Base-by-base conservation (phyloP, 1,140 invertebrate species). In the Bombus pascuorum region DNA sequence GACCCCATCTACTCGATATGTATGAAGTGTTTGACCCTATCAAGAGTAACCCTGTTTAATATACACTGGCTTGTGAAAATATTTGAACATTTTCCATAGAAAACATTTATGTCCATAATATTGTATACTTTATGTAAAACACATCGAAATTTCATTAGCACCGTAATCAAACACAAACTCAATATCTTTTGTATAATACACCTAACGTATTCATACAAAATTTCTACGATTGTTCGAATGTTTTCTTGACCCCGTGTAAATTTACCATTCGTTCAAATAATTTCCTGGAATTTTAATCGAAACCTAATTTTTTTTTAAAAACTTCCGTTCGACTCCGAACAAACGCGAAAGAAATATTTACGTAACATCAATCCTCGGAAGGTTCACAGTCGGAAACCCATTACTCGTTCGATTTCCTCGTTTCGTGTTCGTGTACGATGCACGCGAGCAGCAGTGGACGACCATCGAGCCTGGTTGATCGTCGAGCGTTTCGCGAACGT, bases 331-430 rank as follows among this genome's bases (percentile, higher is more conserved):
- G 18, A 53, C 47, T 6, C 18, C 47, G 47, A 22, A 53, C 47
- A 53, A 53, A 22, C 47, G 47, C 18, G 47, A 8, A 53, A 53
- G 47, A 53, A 53, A 53, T 53, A 53, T 53, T 53, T 53, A 53
- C 47, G 47, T 53, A 53, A 53, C 47, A 53, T 53, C 47, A 22
- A 53, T 53, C 18, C 47, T 53, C 18, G 47, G 47, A 6, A 28
- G n/a, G 47, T 75, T 37, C 22, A 71, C 37, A 9, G 28, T 28
- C 32, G n/a, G 32, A 42, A 39, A 34, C 9, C 75, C 53, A 84
- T 84, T 84, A 79, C 66, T 84, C 82, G 25, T 71, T 53, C 65
- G 82, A 71, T 79, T 79, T 84, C 82, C 66, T 44, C 47, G 44
- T 22, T 53, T 59, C 81, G 34, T 28, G 76, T 42, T 12, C 8